Percentiles rank a stretch among this genome's conserved stretches.
These are phyloP conservation scores for Phrynocephalus forsythii DNA, from an alignment of 2,797 vertebrate species.

Conservation along the genomic window DNA sequence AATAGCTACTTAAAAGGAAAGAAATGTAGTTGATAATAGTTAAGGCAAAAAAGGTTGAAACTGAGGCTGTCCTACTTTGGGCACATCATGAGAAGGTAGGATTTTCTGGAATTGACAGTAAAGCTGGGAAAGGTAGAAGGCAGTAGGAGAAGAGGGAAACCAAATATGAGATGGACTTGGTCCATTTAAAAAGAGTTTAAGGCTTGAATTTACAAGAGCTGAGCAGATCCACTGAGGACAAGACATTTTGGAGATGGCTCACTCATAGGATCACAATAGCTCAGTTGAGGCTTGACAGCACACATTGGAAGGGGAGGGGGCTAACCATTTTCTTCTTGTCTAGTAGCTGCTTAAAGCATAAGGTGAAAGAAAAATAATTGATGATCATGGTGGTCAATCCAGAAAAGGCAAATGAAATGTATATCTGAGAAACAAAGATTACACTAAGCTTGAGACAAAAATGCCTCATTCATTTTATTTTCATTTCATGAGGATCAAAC, in stretches of 20 bases:
- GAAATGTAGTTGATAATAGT: not conserved
- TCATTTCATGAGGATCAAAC: not conserved
- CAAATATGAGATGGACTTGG: too few relatives aligned
- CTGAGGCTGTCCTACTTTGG: too few relatives aligned
- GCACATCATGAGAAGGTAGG: too few relatives aligned
- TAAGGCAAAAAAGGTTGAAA: not conserved
- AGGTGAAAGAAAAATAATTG: not conserved
- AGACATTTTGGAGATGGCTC: too few relatives aligned
- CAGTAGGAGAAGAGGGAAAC: too few relatives aligned
- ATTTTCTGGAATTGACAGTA: too few relatives aligned
- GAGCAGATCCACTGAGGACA: too few relatives aligned
- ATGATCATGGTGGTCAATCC: not conserved
- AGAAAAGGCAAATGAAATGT: not conserved
- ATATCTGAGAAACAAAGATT: not conserved
- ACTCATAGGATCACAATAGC: too few relatives aligned
- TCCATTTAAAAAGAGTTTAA: too few relatives aligned
- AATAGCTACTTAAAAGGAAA: not conserved
- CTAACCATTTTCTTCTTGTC: not conserved
- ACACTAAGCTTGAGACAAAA: not conserved
- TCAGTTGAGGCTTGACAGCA: too few relatives aligned
- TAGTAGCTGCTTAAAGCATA: not conserved
- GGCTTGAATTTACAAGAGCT: too few relatives aligned
- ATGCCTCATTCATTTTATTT: not conserved
- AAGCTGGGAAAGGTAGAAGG: too few relatives aligned
- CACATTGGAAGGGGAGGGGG: not conserved